Percentiles rank a stretch among this genome's conserved stretches.
phyloP scores from a whole-genome alignment of 2,888 invertebrate species.

The Heliconius sara region DNA sequence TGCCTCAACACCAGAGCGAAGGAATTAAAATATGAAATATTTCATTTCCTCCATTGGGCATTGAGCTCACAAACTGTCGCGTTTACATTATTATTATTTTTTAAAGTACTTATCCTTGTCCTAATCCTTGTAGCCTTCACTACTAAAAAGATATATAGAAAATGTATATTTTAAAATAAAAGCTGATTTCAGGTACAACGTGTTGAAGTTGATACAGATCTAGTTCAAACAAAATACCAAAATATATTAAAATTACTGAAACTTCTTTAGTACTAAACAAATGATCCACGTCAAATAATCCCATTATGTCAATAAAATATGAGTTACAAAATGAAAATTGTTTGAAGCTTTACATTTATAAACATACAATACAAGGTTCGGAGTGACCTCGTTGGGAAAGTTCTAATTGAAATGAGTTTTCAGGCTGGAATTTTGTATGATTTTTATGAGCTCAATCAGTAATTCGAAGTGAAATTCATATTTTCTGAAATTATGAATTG shows the following conservation, averaged over 20 bases:
- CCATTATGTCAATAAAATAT: background rate
- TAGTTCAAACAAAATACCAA: background rate
- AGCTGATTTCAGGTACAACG: background rate
- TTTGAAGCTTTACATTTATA: constrained; percentile 5
- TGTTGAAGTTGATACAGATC: background rate
- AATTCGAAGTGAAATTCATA: background rate
- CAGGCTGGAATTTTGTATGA: background rate
- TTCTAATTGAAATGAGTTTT: constrained; percentile 12
- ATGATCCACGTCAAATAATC: constrained; percentile 5
- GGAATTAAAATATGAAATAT: too few species aligned
- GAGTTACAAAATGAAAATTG: background rate
- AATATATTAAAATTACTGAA: background rate
- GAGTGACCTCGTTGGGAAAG: constrained; percentile 13
- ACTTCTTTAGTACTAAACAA: background rate
- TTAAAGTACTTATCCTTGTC: too few species aligned
- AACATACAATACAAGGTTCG: constrained; percentile 1
- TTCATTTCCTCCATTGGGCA: too few species aligned
- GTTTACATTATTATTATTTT: too few species aligned
- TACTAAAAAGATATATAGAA: too few species aligned
- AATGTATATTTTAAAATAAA: background rate
- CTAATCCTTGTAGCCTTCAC: too few species aligned
- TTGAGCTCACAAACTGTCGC: too few species aligned
- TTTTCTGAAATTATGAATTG: constrained; percentile 1
- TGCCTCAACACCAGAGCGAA: too few species aligned
- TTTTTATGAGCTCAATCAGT: background rate